Base-by-base conservation (phyloP, 2,113 vertebrate species). In the Saccopteryx leptura region DNA sequence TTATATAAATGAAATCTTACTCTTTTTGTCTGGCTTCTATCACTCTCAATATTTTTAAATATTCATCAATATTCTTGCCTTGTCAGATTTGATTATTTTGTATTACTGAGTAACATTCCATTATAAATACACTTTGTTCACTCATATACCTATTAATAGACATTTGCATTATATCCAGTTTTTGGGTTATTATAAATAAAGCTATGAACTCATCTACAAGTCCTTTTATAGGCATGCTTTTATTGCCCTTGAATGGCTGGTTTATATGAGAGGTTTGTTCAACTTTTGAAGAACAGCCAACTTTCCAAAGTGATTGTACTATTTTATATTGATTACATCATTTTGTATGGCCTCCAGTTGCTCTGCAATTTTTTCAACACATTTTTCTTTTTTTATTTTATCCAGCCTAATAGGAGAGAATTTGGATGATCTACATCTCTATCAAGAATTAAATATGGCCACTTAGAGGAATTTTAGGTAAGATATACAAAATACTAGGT, bases 121-220 rank as follows among this genome's bases (percentile, higher is more conserved):
- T 81, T 60, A 18, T 21, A 15, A 2, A 28, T 26, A 39, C 18
- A 63, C 2, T 26, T 24, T 81, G 17, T 46, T 84, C 14, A 84
- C 5, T 12, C 10, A 69, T 28, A 52, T 4, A 12, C 13, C 8
- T 39, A 31, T 6, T 65, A 28, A 19, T 54, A 18, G 61, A 58
- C 50, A 63, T 46, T 24, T 68, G 12, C 26, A 60, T 39, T 83
- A 13, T 83, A 85, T 76, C 3, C 10, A 85, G 31, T 48, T 95
- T 50, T 68, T 48, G 33, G 2, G 13, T 65, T 65, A 75, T 75
- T 88, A 91, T 19, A 58, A 33, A 75, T 81, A 91, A 89, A 96
- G 17, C 28, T 58, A 28, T n/a, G 52, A 63, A 88, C 52, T 56
- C 50, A 88, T 15, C 26, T 66, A 61, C 56, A 86, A 50, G 9